phyloP scores from a whole-genome alignment of 2,113 vertebrate species.

The Menidia beryllina region DNA sequence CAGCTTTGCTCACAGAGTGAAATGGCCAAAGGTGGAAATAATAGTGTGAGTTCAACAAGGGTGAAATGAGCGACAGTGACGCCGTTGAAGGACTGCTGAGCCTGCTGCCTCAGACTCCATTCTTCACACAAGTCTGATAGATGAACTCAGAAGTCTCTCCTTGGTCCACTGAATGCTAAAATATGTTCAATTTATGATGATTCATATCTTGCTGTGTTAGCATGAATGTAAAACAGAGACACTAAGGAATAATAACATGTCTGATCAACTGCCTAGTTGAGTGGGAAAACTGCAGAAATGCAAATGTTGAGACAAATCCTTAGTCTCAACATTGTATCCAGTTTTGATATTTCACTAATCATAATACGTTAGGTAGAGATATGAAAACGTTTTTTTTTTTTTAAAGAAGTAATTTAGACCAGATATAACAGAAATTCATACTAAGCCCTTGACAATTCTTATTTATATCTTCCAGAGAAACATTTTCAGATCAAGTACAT shows the following conservation, averaged over 20 bases:
- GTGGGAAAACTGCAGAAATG: no score
- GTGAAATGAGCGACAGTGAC: slow-evolving; percentile 55
- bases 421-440: not conserved
- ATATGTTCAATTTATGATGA: slow-evolving; percentile 38
- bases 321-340: not conserved
- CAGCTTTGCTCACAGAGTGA: slow-evolving; percentile 32
- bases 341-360: not conserved
- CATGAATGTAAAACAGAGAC: slow-evolving; percentile 11
- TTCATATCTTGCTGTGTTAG: slow-evolving; percentile 16
- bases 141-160: slow-evolving; percentile 21
- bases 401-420: not conserved
- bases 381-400: not conserved
- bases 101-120: slow-evolving; percentile 27
- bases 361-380: not conserved
- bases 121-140: slow-evolving; percentile 28
- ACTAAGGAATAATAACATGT: slow-evolving; percentile 16
- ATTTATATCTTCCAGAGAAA: not conserved
- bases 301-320: no score
- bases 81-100: slow-evolving; percentile 46
- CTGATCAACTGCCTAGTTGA: slow-evolving; percentile 3
- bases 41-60: slow-evolving; percentile 51
- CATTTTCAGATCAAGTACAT: not conserved
- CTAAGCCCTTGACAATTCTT: no score
- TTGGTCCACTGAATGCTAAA: slow-evolving; percentile 7
- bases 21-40: slow-evolving; percentile 62